These are phyloP conservation scores for Xylota segnis DNA, from an alignment of 2,888 invertebrate species.

Conservation along the genomic window DNA sequence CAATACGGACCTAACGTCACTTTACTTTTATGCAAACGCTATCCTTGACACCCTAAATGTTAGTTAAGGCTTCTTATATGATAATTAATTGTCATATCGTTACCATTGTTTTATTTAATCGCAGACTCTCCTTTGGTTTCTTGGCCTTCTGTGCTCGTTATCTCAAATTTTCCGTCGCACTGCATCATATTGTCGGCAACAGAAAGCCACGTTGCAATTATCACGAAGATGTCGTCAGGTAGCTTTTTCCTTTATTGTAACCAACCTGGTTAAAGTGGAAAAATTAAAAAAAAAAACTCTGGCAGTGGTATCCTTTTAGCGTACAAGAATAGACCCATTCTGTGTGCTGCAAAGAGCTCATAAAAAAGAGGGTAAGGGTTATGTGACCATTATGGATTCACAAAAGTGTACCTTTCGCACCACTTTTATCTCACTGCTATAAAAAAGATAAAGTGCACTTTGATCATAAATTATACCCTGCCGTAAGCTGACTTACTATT, in stretches of 20 bases:
- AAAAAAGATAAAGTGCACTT: conserved; percentile 62
- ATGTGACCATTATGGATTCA: conserved; percentile 49
- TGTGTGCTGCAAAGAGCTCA: conserved; percentile 34
- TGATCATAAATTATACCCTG: conserved; percentile 63
- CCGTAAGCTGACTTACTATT: conserved; percentile 47
- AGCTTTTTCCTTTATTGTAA: conserved; percentile 28
- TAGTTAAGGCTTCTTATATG: background rate
- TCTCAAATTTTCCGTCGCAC: conserved; percentile 65
- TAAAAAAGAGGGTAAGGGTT: conserved; percentile 63
- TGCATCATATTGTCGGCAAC: conserved; percentile 65
- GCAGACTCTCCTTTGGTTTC: conserved; percentile 9
- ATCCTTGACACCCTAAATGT: background rate
- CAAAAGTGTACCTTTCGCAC: conserved; percentile 47
- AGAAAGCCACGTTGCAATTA: conserved; percentile 65
- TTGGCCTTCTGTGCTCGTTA: conserved; percentile 50
- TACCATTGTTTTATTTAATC: background rate
- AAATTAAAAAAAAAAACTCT: conserved; percentile 10
- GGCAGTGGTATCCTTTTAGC: conserved; percentile 28
- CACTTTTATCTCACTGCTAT: conserved; percentile 24
- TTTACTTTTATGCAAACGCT: background rate
- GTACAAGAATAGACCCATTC: conserved; percentile 34
- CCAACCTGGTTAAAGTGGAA: conserved; percentile 33
- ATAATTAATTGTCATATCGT: background rate
- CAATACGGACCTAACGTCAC: background rate
- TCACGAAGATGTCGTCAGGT: conserved; percentile 56